phyloP scores from a whole-genome alignment of 2,797 vertebrate species.

The Phoeniculus purpureus region DNA sequence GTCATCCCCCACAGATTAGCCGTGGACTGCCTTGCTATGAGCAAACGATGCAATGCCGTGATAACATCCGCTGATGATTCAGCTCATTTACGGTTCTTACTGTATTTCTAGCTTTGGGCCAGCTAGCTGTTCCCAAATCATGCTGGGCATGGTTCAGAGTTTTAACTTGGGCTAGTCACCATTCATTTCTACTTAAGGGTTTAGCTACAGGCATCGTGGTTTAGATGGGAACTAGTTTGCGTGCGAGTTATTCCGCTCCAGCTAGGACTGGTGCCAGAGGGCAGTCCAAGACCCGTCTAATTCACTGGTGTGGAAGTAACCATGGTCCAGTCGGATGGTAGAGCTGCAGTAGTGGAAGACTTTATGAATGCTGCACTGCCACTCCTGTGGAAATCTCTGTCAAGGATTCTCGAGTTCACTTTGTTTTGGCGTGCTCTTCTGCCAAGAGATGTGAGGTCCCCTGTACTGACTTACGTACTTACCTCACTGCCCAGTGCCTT shows the following conservation, averaged over 20 bases:
- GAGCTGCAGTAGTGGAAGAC: neutral
- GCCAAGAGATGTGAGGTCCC: neutral
- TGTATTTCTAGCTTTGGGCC: neutral
- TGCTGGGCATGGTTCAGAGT: neutral
- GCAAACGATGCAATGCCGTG: neutral
- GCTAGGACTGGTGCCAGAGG: neutral
- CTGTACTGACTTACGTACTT: neutral
- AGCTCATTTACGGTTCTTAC: neutral
- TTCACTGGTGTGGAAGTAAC: neutral
- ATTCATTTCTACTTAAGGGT: neutral
- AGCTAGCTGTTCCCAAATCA: neutral
- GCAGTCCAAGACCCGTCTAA: neutral
- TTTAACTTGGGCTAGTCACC: neutral
- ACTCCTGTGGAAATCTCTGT: neutral
- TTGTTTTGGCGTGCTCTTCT: neutral
- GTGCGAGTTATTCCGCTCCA: neutral
- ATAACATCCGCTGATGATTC: neutral
- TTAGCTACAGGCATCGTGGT: neutral
- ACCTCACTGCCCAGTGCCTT: neutral
- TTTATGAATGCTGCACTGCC: neutral
- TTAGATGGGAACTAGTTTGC: neutral
- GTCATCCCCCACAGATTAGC: neutral
- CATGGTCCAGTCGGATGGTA: neutral
- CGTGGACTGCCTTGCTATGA: neutral
- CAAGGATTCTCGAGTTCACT: neutral